Evolutionary conservation across 2,888 invertebrate genomes (phyloP).

Genomic region (Anodontia alba): DNA sequence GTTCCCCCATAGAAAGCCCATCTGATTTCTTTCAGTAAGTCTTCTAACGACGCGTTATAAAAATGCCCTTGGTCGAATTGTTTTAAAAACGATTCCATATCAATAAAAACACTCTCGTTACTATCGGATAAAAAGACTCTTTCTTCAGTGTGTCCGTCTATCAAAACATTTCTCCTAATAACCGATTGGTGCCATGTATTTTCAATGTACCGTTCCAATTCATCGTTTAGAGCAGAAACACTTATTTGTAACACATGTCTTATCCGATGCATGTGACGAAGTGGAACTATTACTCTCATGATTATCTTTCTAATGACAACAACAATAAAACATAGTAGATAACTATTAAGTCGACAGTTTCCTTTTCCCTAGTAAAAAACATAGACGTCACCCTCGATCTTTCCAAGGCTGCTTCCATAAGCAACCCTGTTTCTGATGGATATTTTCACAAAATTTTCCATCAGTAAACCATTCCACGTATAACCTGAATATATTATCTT

Average conservation of each 20-base stretch:
- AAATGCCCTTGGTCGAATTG: conserved; percentile 10
- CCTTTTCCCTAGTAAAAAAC: no score
- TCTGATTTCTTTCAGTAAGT: neutral
- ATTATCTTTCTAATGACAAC: neutral
- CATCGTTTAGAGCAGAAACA: neutral
- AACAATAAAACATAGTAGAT: neutral
- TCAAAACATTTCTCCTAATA: neutral
- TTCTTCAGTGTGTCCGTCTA: neutral
- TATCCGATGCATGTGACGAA: neutral
- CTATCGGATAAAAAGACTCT: neutral
- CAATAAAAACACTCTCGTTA: neutral
- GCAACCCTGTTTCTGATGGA: no score
- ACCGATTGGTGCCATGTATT: neutral
- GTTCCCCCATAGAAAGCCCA: neutral
- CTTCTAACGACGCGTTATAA: neutral
- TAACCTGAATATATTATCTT: no score
- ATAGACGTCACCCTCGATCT: no score
- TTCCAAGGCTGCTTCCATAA: no score
- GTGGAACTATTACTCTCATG: neutral
- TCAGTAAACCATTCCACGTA: no score
- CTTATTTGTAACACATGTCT: neutral
- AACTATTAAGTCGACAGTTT: no score
- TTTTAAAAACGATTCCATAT: neutral
- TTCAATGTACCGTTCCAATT: neutral
- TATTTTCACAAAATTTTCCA: no score